phyloP scores from a whole-genome alignment of 2,888 invertebrate species.

The Lithophane leautieri region DNA sequence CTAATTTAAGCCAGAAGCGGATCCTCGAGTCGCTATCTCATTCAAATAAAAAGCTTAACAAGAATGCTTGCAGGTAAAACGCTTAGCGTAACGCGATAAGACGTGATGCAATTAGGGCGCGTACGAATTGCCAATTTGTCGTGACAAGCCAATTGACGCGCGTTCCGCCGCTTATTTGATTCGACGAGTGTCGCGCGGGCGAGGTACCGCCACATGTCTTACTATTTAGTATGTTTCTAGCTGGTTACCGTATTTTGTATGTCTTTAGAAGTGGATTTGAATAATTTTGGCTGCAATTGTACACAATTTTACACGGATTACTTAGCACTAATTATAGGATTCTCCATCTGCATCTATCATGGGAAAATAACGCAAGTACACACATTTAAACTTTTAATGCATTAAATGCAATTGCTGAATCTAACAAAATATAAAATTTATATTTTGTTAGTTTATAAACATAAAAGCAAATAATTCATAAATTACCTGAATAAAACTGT shows the following conservation, averaged over 20 bases:
- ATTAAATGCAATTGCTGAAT: too few species aligned
- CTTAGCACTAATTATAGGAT: not conserved
- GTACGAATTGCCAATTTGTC: constrained; percentile 81
- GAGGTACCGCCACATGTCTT: not conserved
- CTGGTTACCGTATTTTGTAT: constrained; percentile 2
- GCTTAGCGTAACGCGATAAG: constrained; percentile 63
- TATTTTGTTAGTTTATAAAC: constrained; percentile 14
- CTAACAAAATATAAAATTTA: too few species aligned
- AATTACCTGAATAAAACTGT: constrained; percentile 89
- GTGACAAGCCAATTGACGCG: constrained; percentile 75
- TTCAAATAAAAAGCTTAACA: constrained; percentile 63
- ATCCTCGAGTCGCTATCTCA: constrained; percentile 47
- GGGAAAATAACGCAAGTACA: not conserved
- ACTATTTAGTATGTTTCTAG: constrained; percentile 5
- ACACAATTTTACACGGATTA: constrained; percentile 7
- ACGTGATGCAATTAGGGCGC: constrained; percentile 72
- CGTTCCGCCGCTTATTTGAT: constrained; percentile 67
- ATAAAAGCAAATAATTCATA: constrained; percentile 36
- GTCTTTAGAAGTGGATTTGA: not conserved
- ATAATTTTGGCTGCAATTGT: not conserved
- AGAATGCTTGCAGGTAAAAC: constrained; percentile 61
- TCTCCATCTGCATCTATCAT: constrained; percentile 1
- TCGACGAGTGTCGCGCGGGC: constrained; percentile 45
- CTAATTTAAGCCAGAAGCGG: constrained; percentile 55
- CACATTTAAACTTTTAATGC: not conserved